Percentiles rank a stretch among this genome's conserved stretches.
These are phyloP conservation scores for Glyphotaelius pellucidus DNA, from an alignment of 2,888 invertebrate species.

Conservation along the genomic window DNA sequence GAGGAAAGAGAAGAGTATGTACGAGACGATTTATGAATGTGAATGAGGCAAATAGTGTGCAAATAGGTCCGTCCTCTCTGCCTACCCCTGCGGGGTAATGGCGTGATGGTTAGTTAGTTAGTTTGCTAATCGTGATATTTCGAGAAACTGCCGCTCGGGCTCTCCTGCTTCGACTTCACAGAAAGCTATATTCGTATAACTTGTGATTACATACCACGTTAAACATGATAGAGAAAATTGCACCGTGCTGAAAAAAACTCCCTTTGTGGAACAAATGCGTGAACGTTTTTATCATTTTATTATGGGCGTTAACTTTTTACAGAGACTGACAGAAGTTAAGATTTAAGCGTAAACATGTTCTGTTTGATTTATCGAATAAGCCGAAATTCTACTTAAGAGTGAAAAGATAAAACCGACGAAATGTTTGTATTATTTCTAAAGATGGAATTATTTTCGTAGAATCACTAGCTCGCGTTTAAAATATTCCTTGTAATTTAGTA, in stretches of 20 bases:
- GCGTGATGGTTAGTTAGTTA: too few species aligned
- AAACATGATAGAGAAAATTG: neutral
- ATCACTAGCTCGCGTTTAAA: neutral
- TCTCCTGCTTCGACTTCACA: neutral
- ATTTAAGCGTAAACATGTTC: neutral
- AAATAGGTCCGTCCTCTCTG: too few species aligned
- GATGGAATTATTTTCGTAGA: neutral
- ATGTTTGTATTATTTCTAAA: neutral
- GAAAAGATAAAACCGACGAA: neutral
- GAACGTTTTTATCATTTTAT: neutral
- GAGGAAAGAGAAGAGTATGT: too few species aligned
- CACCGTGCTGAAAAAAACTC: neutral
- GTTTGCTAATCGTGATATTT: too few species aligned
- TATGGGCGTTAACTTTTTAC: neutral
- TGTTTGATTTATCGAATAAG: neutral
- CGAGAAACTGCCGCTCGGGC: too few species aligned
- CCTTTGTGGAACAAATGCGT: neutral
- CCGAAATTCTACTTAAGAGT: neutral
- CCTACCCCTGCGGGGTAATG: too few species aligned
- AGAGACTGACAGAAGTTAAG: neutral
- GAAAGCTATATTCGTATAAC: neutral
- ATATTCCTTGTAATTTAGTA: neutral
- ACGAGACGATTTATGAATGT: too few species aligned
- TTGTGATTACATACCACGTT: neutral
- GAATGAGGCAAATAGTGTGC: too few species aligned